Base-by-base conservation (phyloP, 2,797 vertebrate genomes). In the Liparis tanakae region DNA sequence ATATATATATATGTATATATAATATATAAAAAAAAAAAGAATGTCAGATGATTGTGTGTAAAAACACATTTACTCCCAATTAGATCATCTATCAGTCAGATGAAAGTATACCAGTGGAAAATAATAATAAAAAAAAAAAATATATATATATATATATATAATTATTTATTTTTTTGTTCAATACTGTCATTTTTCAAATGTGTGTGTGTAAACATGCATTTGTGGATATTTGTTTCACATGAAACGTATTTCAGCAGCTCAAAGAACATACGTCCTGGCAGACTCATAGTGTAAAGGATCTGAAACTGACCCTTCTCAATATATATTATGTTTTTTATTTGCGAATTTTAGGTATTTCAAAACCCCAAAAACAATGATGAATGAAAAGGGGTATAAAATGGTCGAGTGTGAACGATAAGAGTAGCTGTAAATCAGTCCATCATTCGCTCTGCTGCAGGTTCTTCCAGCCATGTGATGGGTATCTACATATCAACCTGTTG, bases 361-460 rank as follows among this genome's bases (percentile, higher is more conserved):
- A 67, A 57, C 39, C 43, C 43, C 1, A 53, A 2, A 54, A 18
- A 0, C 15, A 3, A 36, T 13, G 41, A 36, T 17, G 12, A 44
- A 72, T 60, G 25, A 48, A 37, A 59, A 22, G 5, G 5, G 33
- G 39, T 36, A 10, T 54, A 22, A 50, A 18, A 68, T 7, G 66
- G 70, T 56, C 46, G 22, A 15, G 22, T 22, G 51, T 57, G 14
- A 55, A n/a, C 1, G 14, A 63, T 69, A 33, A 69, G 51, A 64
- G 51, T 3, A 22, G 10, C 48, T 7, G 1, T 51, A 61, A 65
- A 62, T 78, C 67, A 67, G 18, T 74, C 59, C 17, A 74, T 84
- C 72, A 74, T 74, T 55, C 77, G 80, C 64, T 81, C 69, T 50
- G 4, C 54, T 78, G 78, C 79, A 55, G 72, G 57, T 53, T 67